These are phyloP conservation scores for Strigamia maritima DNA, from an alignment of 2,888 invertebrate genomes.

Conservation along the genomic window DNA sequence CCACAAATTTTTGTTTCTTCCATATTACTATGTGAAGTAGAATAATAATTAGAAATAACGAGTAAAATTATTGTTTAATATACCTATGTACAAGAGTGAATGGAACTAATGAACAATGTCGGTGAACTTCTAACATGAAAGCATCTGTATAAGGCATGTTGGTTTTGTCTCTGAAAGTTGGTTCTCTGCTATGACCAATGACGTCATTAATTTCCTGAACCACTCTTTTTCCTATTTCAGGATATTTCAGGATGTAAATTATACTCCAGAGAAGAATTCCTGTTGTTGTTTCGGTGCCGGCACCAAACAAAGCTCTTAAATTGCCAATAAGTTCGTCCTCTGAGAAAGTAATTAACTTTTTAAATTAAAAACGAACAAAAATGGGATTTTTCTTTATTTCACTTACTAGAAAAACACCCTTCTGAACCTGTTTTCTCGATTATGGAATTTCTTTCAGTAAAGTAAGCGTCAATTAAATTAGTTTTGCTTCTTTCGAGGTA, in stretches of 20 bases:
- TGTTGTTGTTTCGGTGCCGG: background rate
- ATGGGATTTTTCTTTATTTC: no score
- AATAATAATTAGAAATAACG: no score
- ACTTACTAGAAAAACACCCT: background rate
- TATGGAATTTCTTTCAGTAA: background rate
- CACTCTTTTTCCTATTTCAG: background rate
- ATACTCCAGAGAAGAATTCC: background rate
- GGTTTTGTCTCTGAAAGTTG: background rate
- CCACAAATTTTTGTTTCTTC: conserved; percentile 28
- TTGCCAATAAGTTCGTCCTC: background rate
- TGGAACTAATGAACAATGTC: background rate
- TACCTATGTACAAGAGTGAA: background rate
- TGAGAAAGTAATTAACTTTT: no score
- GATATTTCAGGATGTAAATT: background rate
- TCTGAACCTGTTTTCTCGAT: background rate
- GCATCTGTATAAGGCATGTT: background rate
- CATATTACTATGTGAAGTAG: background rate
- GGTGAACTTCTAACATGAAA: background rate
- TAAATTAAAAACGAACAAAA: no score
- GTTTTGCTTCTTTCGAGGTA: background rate
- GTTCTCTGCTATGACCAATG: background rate
- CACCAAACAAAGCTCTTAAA: background rate
- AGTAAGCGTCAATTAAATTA: background rate
- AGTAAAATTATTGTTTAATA: background rate
- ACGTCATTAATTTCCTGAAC: background rate